Conservation (phyloP, 2,113 vertebrate genomes). For the Puntigrus tetrazona region DNA sequence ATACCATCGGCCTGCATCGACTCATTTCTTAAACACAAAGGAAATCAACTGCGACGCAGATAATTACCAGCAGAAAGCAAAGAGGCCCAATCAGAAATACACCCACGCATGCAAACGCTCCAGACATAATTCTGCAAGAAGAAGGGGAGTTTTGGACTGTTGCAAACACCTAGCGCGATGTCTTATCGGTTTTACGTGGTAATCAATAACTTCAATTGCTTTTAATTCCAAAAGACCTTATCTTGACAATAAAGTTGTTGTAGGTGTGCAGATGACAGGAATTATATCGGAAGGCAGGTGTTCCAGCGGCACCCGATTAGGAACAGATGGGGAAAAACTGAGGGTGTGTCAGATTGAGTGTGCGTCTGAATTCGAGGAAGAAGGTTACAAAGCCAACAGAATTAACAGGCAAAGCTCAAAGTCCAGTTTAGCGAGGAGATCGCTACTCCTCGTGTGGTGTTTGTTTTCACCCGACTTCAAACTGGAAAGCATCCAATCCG, state of each 20-base stretch:
- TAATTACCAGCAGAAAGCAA: neutral
- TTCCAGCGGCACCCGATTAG: constrained; percentile 25
- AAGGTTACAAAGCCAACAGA: constrained; percentile 20
- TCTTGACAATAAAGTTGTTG: constrained; percentile 30
- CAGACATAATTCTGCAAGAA: neutral
- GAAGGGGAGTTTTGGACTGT: neutral
- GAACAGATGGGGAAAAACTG: constrained; percentile 1
- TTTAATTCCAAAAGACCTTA: constrained; percentile 38
- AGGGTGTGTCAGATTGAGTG: constrained; percentile 32
- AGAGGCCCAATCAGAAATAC: neutral
- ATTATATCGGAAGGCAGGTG: constrained; percentile 49
- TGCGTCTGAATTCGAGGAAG: neutral
- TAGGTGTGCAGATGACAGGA: neutral
- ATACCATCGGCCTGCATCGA: constrained; percentile 9
- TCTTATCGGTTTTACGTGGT: constrained; percentile 1
- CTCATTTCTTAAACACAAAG: neutral
- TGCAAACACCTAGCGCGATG: neutral
- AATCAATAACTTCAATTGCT: constrained; percentile 35
- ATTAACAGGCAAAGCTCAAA: constrained; percentile 70
- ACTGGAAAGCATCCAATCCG: constrained; percentile 58
- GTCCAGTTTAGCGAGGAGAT: constrained; percentile 60
- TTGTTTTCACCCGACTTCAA: constrained; percentile 57
- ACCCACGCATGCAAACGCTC: neutral
- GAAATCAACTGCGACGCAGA: neutral
- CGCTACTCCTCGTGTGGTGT: constrained; percentile 14